Conservation (phyloP, 2,888 invertebrate species). For the Oeneis ivallda region DNA sequence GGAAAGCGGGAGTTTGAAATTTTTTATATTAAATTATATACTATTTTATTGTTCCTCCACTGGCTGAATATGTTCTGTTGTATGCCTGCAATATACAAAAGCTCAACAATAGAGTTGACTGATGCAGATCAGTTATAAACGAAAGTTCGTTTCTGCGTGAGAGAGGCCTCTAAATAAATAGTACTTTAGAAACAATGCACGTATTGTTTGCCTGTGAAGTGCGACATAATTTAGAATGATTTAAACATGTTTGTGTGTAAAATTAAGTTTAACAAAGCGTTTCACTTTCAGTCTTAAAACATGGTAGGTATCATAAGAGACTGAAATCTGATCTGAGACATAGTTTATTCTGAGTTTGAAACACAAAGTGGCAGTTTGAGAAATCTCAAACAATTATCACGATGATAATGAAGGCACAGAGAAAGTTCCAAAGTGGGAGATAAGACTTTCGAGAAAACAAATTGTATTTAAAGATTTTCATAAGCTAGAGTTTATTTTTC, state of each 20-base stretch:
- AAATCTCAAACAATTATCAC: background rate
- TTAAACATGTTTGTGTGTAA: constrained; percentile 37
- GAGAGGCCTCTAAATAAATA: constrained; percentile 71
- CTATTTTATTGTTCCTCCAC: too few relatives aligned
- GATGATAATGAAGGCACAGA: background rate
- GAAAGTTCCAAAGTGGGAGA: background rate
- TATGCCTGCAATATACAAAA: constrained; percentile 24
- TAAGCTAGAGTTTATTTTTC: too few relatives aligned
- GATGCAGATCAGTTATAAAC: constrained; percentile 65
- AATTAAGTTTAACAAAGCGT: constrained; percentile 33
- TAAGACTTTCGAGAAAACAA: too few relatives aligned
- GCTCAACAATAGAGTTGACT: constrained; percentile 55
- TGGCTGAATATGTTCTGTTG: too few relatives aligned
- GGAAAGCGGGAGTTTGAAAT: too few relatives aligned
- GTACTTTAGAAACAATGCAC: constrained; percentile 70
- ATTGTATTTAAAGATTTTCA: too few relatives aligned
- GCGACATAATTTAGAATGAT: constrained; percentile 57
- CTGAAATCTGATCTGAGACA: background rate
- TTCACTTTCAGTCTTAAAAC: constrained; percentile 30
- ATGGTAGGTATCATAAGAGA: background rate
- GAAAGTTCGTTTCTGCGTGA: constrained; percentile 69
- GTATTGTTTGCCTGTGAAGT: constrained; percentile 74
- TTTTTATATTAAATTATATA: too few relatives aligned
- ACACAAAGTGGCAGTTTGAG: background rate
- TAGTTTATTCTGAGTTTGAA: background rate